Percentiles rank a stretch among this genome's conserved stretches.
Conservation (phyloP, 2,888 invertebrate species). For the Cremastobaeus sp. region DNA sequence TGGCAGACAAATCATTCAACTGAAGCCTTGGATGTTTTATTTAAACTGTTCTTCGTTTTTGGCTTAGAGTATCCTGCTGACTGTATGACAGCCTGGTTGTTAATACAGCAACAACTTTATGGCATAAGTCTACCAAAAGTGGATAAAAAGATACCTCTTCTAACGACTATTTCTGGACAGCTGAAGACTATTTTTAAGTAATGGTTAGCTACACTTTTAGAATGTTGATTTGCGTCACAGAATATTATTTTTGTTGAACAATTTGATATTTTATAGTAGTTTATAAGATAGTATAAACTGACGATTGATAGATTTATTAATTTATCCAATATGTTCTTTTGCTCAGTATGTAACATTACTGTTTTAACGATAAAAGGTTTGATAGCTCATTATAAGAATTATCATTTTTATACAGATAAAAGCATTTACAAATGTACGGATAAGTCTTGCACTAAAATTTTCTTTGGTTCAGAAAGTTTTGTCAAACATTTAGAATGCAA, state of each 20-base stretch:
- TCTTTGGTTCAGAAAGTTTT: neutral
- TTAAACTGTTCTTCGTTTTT: neutral
- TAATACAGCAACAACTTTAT: conserved; percentile 27
- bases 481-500: neutral
- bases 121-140: conserved; percentile 13
- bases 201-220: neutral
- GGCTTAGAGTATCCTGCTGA: neutral
- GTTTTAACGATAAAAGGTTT: neutral
- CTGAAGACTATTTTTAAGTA: neutral
- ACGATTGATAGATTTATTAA: no score
- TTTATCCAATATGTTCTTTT: neutral
- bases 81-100: conserved; percentile 19
- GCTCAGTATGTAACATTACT: neutral
- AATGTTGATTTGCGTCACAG: no score
- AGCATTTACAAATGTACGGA: neutral
- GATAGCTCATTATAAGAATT: neutral
- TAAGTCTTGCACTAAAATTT: neutral
- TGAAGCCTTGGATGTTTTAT: neutral
- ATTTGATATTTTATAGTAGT: neutral
- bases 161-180: neutral
- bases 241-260: no score
- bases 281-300: no score
- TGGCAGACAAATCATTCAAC: neutral
- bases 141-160: conserved; percentile 10
- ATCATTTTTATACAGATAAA: neutral